Percentiles rank a stretch among this genome's conserved stretches.
Conservation (phyloP, 2,888 invertebrate species). For the Clivina fossor region DNA sequence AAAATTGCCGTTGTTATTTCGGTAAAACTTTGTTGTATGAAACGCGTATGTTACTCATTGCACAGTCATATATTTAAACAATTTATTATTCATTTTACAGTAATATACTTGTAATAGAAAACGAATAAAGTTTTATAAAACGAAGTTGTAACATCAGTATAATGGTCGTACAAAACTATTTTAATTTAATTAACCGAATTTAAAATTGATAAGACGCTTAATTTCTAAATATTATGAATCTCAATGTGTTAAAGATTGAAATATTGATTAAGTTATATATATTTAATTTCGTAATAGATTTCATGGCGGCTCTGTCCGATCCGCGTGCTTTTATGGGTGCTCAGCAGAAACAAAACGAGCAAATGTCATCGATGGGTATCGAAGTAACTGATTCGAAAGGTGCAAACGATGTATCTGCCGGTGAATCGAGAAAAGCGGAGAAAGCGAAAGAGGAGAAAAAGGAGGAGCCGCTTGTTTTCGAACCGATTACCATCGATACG, state of each 20-base stretch:
- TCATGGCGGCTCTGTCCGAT: slow-evolving; percentile 97
- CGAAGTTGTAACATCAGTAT: background rate
- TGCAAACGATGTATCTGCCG: slow-evolving; percentile 6
- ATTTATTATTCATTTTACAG: too few species aligned
- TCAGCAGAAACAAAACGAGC: slow-evolving; percentile 82
- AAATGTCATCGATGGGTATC: slow-evolving; percentile 95
- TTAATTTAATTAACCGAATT: background rate
- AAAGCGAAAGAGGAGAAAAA: slow-evolving; percentile 70
- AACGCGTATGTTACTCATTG: too few species aligned
- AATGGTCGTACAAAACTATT: background rate
- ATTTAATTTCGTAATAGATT: slow-evolving; percentile 61
- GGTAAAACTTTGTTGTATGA: too few species aligned
- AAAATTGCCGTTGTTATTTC: too few species aligned
- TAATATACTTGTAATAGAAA: too few species aligned
- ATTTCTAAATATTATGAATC: background rate
- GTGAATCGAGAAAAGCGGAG: slow-evolving; percentile 59
- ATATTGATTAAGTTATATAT: background rate
- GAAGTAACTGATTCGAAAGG: slow-evolving; percentile 60
- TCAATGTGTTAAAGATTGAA: background rate
- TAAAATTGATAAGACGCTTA: too few species aligned
- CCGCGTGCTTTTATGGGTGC: slow-evolving; percentile 89
- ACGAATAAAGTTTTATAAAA: too few species aligned
- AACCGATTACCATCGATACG: slow-evolving; percentile 86
- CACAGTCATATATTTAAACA: too few species aligned
- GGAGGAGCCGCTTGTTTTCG: slow-evolving; percentile 79